Base-by-base conservation (phyloP, 2,113 vertebrate species). In the Mastomys natalensis region DNA sequence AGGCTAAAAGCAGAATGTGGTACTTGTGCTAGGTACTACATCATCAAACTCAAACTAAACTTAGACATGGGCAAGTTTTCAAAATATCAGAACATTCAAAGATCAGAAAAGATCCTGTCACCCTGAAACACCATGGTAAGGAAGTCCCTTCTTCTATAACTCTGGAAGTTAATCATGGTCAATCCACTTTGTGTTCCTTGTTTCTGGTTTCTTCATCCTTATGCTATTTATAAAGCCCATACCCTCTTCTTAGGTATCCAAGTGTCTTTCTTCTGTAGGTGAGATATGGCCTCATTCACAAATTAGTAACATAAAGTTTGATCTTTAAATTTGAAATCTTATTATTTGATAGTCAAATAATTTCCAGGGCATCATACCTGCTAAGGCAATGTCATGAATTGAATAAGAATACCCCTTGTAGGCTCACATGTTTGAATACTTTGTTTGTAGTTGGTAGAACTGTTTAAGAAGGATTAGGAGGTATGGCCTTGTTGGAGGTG, bases 301-400 rank as follows among this genome's bases (percentile, higher is more conserved):
- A 77, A 43, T 72, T 26, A 13, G 43, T 37, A 37, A 64, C 51
- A 12, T 86, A 87, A 73, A 26, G 53, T 86, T 86, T 62, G 53
- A 87, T 86, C 13, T 78, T 90, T n/a, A 72, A 78, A 80, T 55
- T 45, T 74, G n/a, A 86, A 90, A 51, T 80, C 60, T 93, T 72
- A 34, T 40, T 85, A 19, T 68, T 26, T 93, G 37, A 60, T 53
- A 21, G 3, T 86, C 37, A 91, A 70, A 21, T 78, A 62, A 15
- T 53, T 68, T 68, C 34, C 7, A 88, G 40, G 53, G 48, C 37
- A 26, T 77, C 3, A 43, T 62, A 53, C 1, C 10, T 70, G 40
- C 34, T 70, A 19, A n/a, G 12, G 21, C 6, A n/a, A 81, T 37
- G 3, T 11, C 8, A 55, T 37, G 31, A 34, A 80, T 11, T 55